A percentile compares a stretch with the other conserved stretches of the same genome.
These are phyloP conservation scores for Heliconius ethilla DNA, from an alignment of 2,888 invertebrate species.

Conservation along the genomic window DNA sequence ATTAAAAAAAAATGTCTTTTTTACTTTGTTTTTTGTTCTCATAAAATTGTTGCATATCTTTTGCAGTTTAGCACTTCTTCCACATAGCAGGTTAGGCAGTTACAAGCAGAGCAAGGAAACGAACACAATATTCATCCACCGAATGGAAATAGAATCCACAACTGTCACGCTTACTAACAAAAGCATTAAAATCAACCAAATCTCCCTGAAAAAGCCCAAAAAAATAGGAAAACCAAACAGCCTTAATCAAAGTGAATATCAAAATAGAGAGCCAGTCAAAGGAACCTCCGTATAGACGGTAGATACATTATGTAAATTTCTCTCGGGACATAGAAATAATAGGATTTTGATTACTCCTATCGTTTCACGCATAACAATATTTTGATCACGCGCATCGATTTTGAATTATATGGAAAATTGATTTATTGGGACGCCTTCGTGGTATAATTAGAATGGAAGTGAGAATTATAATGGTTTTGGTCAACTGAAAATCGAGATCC, in stretches of 20 bases:
- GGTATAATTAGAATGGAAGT: background rate
- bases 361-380: slow-evolving; percentile 33
- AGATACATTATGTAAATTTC: slow-evolving; percentile 57
- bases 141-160: too few relatives aligned
- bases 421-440: background rate
- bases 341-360: slow-evolving; percentile 62
- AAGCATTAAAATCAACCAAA: background rate
- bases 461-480: background rate
- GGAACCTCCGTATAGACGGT: slow-evolving; percentile 14
- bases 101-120: too few relatives aligned
- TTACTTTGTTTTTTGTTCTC: too few relatives aligned
- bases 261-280: slow-evolving; percentile 28
- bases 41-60: too few relatives aligned
- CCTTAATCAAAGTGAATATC: slow-evolving; percentile 27
- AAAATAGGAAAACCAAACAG: background rate
- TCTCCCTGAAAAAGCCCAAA: background rate
- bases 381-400: slow-evolving; percentile 7
- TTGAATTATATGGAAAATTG: background rate
- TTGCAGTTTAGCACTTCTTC: too few relatives aligned
- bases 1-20: too few relatives aligned
- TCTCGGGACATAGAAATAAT: slow-evolving; percentile 60
- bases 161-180: background rate
- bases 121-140: too few relatives aligned
- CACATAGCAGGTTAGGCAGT: too few relatives aligned
- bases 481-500: background rate